Evolutionary conservation across 2,797 vertebrate genomes (phyloP), one percentile per base, ranked within the genome.

Genomic region (Ptychobarbus kaznakovi): DNA sequence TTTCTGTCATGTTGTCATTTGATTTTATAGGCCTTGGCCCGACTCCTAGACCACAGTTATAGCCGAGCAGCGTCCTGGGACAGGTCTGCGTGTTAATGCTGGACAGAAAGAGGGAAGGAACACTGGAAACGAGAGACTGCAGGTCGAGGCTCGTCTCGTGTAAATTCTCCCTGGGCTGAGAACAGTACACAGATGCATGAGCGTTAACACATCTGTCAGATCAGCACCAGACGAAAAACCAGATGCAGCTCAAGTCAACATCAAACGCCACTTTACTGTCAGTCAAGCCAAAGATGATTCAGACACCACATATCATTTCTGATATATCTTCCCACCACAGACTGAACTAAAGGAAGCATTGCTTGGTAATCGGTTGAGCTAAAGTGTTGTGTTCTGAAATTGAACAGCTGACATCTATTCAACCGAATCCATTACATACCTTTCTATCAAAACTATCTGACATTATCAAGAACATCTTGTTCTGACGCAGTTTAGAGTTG

Each of bases 121-220:
- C 20, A 25, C 5, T 22, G 18, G 20, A 51, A 44, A 4, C 20
- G 20, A 49, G n/a, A 35, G 82, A n/a, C n/a, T n/a, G 83, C 78
- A 82, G 89, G 93, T 90, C 80, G 69, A 88, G 90, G 86, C 93
- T 90, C 91, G 92, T 90, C 89, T 86, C 85, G 89, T 91, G 89
- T 90, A 90, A 90, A 94, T 93, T 92, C 90, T 92, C 92, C 87
- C 65, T 88, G 87, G 80, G 89, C 92, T 89, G 92, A 90, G 89
- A 93, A 94, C 92, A 93, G 93, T 86, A 90, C 75, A 83, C 44
- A 40, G 88, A 75, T 16, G 80, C 86, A 53, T 53, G 53, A 83
- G 78, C 32, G 81, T 77, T 87, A 65, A 53, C 63, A 66, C 63
- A 66, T 66, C 73, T 84, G 68, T 87, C 76, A 82, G 44, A 68